Evolutionary conservation across 2,888 invertebrate genomes (phyloP), one percentile per base, ranked within the genome.

Genomic region (Tipula lateralis): DNA sequence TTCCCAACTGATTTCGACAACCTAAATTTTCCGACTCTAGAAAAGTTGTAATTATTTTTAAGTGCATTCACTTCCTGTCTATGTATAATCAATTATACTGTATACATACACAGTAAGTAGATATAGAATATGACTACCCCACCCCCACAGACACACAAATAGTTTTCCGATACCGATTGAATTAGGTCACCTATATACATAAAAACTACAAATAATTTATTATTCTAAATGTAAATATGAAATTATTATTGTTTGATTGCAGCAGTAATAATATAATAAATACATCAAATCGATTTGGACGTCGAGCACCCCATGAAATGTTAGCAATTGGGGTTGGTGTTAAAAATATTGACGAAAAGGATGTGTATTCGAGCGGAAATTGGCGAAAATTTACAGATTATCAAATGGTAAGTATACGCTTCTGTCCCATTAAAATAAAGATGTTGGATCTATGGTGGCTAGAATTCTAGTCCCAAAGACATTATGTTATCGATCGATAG

Each of bases 301-400:
- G 39, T 24, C 4, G 88, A 16, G 85, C 87, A 36, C 87, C 87
- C 29, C 87, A 87, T 84, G 87, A 87, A 87, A 85, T 87, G 82
- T 85, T 87, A 84, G 87, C 86, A 13, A 86, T 87, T 84, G 87
- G 87, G 24, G 87, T 86, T 81, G 86, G 86, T 82, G 85, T 84
- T 9, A 84, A 84, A 50, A 84, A 84, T 13, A 50, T 80, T 16
- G 84, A 85, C 34, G 85, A 85, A n/a, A 32, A 19, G 19, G 81
- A 85, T 24, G 50, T 19, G n/a, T 24, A 66, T 80, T 6, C 32
- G 32, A 83, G 16, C n/a, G 84, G 84, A 30, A 85, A 82, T 39
- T 84, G 36, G 29, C 66, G 82, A 13, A 83, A 83, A 83, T 19
- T 29, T 66, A 24, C 85, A 1, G 30, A 3, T 5, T 29, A 84